Evolutionary conservation across 2,888 invertebrate species (phyloP), one percentile per base, ranked within the genome.

Genomic region (Alloscopus bannaensis): DNA sequence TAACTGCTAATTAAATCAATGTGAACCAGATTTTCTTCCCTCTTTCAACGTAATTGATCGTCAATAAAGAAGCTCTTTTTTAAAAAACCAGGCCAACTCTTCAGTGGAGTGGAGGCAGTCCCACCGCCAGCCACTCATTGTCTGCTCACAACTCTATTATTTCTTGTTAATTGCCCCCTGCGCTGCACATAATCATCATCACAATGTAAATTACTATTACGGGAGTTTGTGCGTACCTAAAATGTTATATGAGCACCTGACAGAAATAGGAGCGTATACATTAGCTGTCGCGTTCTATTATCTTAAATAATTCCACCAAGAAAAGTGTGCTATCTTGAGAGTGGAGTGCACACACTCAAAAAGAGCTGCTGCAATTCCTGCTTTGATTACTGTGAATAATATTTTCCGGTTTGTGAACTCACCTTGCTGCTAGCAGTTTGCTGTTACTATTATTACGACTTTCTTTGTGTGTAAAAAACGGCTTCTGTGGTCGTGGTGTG

Each of bases 381-480:
- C 28, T 47, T 60, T 65, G 65, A 65, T 65, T 65, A 64, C 36
- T 22, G 26, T 72, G 64, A 64, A 64, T 72, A 62, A 72, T 64
- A 72, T 72, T 72, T 72, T 72, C 72, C 72, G 72, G 72, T 72
- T 64, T 72, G 72, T 52, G 50, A 72, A 72, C 52, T 64, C 64
- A 64, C 72, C 52, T n/a, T n/a, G n/a, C n/a, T n/a, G n/a, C n/a
- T n/a, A n/a, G n/a, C n/a, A n/a, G n/a, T 60, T 52, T 70, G 60
- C 28, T 31, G 52, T 52, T 22, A 22, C 52, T 18, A n/a, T 47
- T 47, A 13, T 3, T n/a, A 47, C 47, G 18, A 13, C 11, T n/a
- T 13, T n/a, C 8, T 47, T 47, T 47, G 13, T 36, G 13, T 13
- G 36, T 52, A 52, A 8, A 2, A 20, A 20, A 20, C n/a, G n/a